These are phyloP conservation scores for Pseudochirops corinnae DNA, from an alignment of 2,797 vertebrate genomes.

Conservation along the genomic window DNA sequence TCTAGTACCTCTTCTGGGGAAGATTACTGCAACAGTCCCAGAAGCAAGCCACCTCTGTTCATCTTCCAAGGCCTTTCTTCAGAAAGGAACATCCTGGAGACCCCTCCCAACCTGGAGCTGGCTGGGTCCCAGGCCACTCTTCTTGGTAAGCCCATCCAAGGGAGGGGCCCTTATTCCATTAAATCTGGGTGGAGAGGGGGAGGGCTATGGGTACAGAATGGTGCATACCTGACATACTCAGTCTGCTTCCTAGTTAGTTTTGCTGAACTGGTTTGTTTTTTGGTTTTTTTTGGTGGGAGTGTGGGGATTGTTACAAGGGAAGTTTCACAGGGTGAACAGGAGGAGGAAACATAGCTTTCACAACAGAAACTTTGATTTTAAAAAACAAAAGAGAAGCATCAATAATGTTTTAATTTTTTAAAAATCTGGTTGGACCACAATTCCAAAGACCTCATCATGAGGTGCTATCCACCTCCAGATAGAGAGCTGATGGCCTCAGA, in stretches of 20 bases:
- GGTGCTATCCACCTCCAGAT: not conserved
- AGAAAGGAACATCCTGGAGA: rapidly evolving
- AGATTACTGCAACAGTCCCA: constrained; percentile 57
- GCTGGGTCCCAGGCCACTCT: not conserved
- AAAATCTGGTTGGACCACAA: not conserved
- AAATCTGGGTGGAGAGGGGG: not conserved
- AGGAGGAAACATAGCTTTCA: not conserved
- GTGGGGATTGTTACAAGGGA: not conserved
- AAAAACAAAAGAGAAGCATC: not conserved
- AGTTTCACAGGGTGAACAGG: not conserved
- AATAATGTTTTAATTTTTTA: not conserved
- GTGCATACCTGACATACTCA: not conserved
- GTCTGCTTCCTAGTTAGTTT: not conserved
- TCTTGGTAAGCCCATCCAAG: constrained; percentile 61
- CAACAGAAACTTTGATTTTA: not conserved
- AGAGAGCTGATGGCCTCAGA: not conserved
- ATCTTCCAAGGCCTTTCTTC: rapidly evolving
- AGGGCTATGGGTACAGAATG: not conserved
- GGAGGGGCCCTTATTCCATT: not conserved
- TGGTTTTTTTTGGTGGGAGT: not conserved
- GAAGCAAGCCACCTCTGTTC: rapidly evolving
- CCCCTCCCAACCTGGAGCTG: not conserved
- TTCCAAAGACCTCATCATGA: not conserved
- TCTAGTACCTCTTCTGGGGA: constrained; percentile 71
- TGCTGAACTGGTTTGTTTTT: not conserved